These are phyloP conservation scores for Cisticola juncidis DNA, from an alignment of 2,113 vertebrate species.

Conservation along the genomic window DNA sequence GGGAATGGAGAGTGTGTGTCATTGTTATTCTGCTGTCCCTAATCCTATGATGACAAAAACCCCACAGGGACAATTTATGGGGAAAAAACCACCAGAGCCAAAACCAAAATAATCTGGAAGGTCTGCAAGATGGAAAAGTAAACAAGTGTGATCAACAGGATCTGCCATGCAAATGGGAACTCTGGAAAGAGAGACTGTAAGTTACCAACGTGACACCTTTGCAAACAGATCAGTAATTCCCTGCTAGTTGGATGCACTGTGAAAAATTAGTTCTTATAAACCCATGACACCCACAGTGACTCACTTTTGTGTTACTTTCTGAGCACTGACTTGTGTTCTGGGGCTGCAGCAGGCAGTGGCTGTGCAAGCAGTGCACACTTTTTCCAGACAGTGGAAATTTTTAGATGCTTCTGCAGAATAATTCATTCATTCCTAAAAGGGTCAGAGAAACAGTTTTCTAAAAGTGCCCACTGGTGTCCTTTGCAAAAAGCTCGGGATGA, in stretches of 20 bases:
- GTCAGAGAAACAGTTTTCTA: not conserved
- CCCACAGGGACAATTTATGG: not conserved
- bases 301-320: not conserved
- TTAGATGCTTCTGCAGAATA: not conserved
- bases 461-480: not conserved
- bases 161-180: not conserved
- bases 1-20: no score
- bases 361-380: rapidly evolving
- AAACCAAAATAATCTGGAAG: not conserved
- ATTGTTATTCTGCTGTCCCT: no score
- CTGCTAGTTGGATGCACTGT: slow-evolving; percentile 3
- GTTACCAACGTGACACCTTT: not conserved
- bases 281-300: not conserved
- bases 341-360: not conserved
- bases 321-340: rapidly evolving
- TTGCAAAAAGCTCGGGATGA: not conserved
- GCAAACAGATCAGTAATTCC: not conserved
- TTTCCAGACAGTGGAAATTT: not conserved
- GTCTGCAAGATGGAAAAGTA: not conserved
- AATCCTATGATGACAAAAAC: no score
- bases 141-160: not conserved
- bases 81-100: rapidly evolving
- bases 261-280: not conserved
- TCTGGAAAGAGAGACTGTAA: not conserved
- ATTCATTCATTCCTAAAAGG: not conserved